Conservation (phyloP, 2,113 vertebrate species). For the Anoura caudifer region DNA sequence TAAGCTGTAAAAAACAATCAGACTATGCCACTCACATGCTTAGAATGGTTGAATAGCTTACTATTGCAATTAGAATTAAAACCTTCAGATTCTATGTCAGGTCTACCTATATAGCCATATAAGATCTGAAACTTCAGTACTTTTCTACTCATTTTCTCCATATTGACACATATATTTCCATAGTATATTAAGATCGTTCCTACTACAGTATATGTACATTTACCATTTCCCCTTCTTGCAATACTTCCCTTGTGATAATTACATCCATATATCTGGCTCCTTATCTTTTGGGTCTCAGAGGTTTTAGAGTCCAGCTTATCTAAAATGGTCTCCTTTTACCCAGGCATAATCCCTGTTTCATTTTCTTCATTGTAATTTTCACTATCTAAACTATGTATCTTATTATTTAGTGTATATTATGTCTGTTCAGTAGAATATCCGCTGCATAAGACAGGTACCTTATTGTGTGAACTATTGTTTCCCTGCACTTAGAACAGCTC, state of each 20-base stretch:
- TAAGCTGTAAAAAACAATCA: background rate
- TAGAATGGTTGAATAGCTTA: background rate
- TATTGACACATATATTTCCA: background rate
- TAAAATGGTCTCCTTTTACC: background rate
- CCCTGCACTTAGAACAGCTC: background rate
- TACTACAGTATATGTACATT: background rate
- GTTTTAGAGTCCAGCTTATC: background rate
- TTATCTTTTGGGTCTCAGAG: background rate
- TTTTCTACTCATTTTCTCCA: background rate
- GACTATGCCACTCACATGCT: background rate
- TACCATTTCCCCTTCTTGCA: background rate
- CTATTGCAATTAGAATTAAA: background rate
- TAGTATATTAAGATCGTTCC: background rate
- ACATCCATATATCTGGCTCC: background rate
- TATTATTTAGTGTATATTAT: background rate
- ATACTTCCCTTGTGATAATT: background rate
- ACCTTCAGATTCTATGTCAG: background rate
- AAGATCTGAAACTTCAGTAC: background rate
- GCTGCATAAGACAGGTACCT: background rate
- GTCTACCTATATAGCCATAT: background rate
- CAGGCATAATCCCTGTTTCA: background rate
- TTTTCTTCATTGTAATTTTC: background rate
- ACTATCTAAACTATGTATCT: background rate
- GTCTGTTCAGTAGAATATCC: background rate
- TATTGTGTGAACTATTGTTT: background rate